Base-by-base conservation (phyloP, 35 echinoderm and acorn worm species). In the Ophioderma brevispina region DNA sequence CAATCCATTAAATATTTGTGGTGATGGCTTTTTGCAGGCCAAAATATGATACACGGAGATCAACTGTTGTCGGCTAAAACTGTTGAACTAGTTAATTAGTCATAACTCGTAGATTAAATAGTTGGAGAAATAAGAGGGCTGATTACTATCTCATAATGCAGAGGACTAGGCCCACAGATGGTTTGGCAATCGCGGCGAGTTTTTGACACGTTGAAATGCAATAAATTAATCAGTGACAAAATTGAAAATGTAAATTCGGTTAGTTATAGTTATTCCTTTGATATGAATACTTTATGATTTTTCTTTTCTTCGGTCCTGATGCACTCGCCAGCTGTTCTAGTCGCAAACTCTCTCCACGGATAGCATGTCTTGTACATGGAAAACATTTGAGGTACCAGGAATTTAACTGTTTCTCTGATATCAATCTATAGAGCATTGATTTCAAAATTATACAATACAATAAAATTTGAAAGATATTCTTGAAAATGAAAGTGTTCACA, bases 81-180 rank as follows among this genome's bases (percentile, higher is more conserved):
- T 70, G 59, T 70, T 70, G 59, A 70, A 70, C 59, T 70, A 70
- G 59, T 70, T 70, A 70, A 70, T 70, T 70, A 70, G 59, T 70
- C 59, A 70, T 70, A 70, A 70, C 59, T 30, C 15, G 5, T 25
- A 70, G 59, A 70, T 70, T 70, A 70, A 70, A 70, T 25, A 70
- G 6, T 70, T 4, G 28, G 2, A 70, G 59, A 70, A 70, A 18
- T 25, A 70, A 25, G n/a, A 70, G n/a, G 59, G 59, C 59, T 30
- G 15, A 70, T 70, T 70, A 70, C 59, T 70, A 25, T 18, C 59
- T 70, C 59, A 70, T 70, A 70, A 70, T 70, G 59, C 59, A 25
- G 10, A 25, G 59, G 59, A 70, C n/a, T 70, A 3, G n/a, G 10
- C 1, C 59, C 6, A 25, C 59, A 70, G 59, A 70, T 70, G 59